phyloP scores from a whole-genome alignment of 2,888 invertebrate genomes.

The Baronia brevicornis region DNA sequence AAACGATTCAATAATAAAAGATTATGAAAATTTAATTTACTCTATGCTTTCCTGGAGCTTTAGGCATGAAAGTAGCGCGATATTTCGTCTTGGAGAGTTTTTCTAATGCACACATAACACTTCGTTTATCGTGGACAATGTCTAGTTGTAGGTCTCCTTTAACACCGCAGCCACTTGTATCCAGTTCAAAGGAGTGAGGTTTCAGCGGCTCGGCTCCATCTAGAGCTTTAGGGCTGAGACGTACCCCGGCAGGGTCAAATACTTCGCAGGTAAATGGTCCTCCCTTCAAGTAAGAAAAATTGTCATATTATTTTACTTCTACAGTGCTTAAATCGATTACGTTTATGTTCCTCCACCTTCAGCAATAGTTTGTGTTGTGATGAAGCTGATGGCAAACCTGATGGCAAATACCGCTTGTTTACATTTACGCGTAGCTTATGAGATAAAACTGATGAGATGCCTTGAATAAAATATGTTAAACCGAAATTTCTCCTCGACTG shows the following conservation, averaged over 20 bases:
- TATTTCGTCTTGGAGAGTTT: constrained; percentile 85
- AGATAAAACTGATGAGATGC: no score
- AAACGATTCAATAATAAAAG: background rate
- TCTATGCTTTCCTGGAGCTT: constrained; percentile 86
- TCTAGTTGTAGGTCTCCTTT: constrained; percentile 92
- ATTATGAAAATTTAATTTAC: constrained; percentile 43
- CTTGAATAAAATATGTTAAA: no score
- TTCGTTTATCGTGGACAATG: constrained; percentile 91
- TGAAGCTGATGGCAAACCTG: no score
- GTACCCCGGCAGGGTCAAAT: constrained; percentile 94
- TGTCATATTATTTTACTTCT: no score
- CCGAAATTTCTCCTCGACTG: no score
- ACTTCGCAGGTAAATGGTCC: constrained; percentile 98
- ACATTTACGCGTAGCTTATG: no score
- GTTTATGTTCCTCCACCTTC: no score
- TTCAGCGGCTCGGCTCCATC: constrained; percentile 90
- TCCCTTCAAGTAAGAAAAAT: constrained; percentile 72
- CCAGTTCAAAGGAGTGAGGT: constrained; percentile 88
- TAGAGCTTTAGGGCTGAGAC: constrained; percentile 80
- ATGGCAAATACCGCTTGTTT: no score
- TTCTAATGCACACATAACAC: constrained; percentile 88
- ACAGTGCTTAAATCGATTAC: no score
- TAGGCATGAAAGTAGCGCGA: constrained; percentile 85
- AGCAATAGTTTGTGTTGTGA: no score
- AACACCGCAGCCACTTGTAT: constrained; percentile 79